phyloP scores from a whole-genome alignment of 2,888 invertebrate genomes.

The Julus scanicus region DNA sequence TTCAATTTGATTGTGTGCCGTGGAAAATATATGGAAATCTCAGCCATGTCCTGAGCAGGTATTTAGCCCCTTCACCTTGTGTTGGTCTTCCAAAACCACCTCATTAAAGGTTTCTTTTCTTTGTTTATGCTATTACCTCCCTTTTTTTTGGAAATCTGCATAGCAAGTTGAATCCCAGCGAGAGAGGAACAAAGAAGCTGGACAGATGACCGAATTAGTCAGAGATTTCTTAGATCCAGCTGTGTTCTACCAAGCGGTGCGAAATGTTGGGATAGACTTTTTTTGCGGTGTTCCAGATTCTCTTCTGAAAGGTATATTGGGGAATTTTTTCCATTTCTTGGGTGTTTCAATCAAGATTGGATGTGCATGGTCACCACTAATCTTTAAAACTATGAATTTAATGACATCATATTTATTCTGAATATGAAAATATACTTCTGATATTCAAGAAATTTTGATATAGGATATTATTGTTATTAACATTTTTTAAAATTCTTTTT shows the following conservation, averaged over 20 bases:
- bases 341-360: too few relatives aligned
- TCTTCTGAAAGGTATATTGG: slow-evolving; percentile 66
- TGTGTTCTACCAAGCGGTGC: slow-evolving; percentile 65
- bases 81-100: not conserved
- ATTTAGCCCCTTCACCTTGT: slow-evolving; percentile 44
- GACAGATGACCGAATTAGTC: slow-evolving; percentile 66
- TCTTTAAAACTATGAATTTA: too few relatives aligned
- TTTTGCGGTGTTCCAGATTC: slow-evolving; percentile 69
- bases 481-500: too few relatives aligned
- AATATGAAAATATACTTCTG: too few relatives aligned
- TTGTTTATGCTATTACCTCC: not conserved
- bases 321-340: not conserved
- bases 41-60: slow-evolving; percentile 51
- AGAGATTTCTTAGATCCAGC: slow-evolving; percentile 67
- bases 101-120: not conserved
- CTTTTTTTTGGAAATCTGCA: slow-evolving; percentile 20
- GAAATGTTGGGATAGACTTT: slow-evolving; percentile 66
- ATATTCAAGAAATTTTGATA: too few relatives aligned
- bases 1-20: slow-evolving; percentile 40
- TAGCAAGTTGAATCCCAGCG: slow-evolving; percentile 64
- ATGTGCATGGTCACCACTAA: too few relatives aligned
- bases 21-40: not conserved
- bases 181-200: slow-evolving; percentile 64
- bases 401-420: too few relatives aligned
- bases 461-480: too few relatives aligned